Evolutionary conservation across 1,140 invertebrate genomes (phyloP).

Genomic region (Leptonema lineaticorne): DNA sequence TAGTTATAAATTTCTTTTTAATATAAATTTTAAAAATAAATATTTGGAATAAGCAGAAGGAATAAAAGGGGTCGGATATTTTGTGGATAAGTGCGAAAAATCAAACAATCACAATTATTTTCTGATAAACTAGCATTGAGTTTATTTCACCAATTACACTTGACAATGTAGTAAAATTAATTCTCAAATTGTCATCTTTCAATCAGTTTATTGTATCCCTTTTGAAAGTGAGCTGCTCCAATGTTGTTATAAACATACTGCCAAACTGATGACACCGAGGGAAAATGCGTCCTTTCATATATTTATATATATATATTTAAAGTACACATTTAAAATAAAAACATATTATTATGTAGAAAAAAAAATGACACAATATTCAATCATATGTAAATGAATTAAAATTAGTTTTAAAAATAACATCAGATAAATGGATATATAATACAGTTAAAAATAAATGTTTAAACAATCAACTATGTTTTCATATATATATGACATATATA

Average conservation of each 20-base stretch:
- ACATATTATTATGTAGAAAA: background rate
- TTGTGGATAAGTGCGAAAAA: slow-evolving; percentile 10
- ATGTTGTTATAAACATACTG: slow-evolving; percentile 32
- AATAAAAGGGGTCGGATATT: background rate
- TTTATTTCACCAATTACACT: slow-evolving; percentile 62
- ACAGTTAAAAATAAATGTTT: background rate
- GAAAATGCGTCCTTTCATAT: slow-evolving; percentile 24
- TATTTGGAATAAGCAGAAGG: background rate
- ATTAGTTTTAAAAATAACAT: background rate
- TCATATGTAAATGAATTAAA: background rate
- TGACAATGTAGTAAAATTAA: slow-evolving; percentile 53
- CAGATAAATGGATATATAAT: background rate
- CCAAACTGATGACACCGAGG: slow-evolving; percentile 39
- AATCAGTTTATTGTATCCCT: slow-evolving; percentile 35
- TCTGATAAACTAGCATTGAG: slow-evolving; percentile 62
- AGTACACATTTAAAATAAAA: background rate
- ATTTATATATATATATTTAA: slow-evolving; percentile 1
- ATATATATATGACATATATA: no score
- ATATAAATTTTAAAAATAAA: background rate
- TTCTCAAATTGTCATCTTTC: slow-evolving; percentile 39
- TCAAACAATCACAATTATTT: slow-evolving; percentile 37
- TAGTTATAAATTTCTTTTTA: no score
- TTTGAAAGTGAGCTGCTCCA: slow-evolving; percentile 34
- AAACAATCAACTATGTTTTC: background rate
- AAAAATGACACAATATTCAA: slow-evolving; percentile 14